Base-by-base conservation (phyloP, 2,113 vertebrate genomes). In the Semnornis frantzii region DNA sequence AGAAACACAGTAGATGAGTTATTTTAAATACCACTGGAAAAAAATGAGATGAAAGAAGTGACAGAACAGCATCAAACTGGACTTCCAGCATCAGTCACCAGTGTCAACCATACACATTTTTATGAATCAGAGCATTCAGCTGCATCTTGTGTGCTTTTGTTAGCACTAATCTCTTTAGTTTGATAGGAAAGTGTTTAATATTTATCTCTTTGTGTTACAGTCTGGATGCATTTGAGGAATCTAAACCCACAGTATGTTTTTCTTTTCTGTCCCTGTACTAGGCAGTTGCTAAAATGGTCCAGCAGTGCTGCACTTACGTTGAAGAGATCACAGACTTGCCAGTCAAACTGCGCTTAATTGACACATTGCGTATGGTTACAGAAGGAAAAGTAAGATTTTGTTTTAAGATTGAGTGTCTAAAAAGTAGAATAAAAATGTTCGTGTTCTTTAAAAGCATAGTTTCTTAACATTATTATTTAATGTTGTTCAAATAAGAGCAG, bases 231-330 rank as follows among this genome's bases (percentile, higher is more conserved):
- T 54, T 72, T 87, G 66, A 10, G 13, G 74, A 82, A 44, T 85
- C 20, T 78, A 24, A 82, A 60, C 9, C 8, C 62, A 55, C 18
- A 31, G 50, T 50, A 5, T 58, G 59, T 34, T 81, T 52, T 82
- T 39, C 15, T 52, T 66, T 84, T 91, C 87, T 95, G 28, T 94
- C 95, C 65, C 72, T 95, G 72, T 60, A 72, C 70, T 77, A 99
- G 99, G 99, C 99, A 95, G 99, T 99, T 97, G 99, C 99, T 90
- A 99, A 99, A 98, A 99, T 99, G 99, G 99, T 99, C 88, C 99
- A 99, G 82, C 99, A 99, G 97, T 99, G 99, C 97, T 99, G 98
- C 97, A 98, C 98, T 73, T 99, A 99, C 0, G 99, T 99, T 66
- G 99, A 99, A 79, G 96, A 98, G 80, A 91, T 99, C 93, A 98